Conservation (phyloP, 35 echinoderm and acorn worm genomes). For the Anneissia japonica region DNA sequence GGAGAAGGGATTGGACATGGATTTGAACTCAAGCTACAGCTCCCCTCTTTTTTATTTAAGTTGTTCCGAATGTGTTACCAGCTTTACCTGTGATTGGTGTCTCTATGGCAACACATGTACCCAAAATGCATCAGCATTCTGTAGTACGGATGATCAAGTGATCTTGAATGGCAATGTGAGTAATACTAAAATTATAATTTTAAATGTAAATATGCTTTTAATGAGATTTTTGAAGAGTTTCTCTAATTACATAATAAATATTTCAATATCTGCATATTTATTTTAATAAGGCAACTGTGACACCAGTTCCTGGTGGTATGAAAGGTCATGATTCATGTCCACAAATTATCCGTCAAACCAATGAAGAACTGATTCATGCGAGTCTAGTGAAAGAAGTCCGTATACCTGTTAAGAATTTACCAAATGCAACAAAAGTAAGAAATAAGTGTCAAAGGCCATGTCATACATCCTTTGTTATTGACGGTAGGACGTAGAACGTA, state of each 20-base stretch:
- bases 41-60: not conserved
- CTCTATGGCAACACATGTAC: not conserved
- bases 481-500: not conserved
- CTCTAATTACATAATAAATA: not conserved
- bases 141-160: not conserved
- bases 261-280: not conserved
- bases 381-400: not conserved
- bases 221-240: not conserved
- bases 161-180: not conserved
- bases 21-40: not conserved
- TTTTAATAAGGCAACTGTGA: no score
- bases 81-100: not conserved
- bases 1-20: no score
- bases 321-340: not conserved
- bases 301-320: not conserved
- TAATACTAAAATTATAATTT: not conserved
- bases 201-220: not conserved
- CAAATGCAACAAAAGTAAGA: not conserved
- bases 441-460: not conserved
- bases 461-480: no score
- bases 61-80: not conserved
- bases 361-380: not conserved
- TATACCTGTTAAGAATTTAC: not conserved
- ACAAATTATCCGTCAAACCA: not conserved
- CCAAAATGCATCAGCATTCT: not conserved